A percentile compares a stretch with the other conserved stretches of the same genome.
phyloP scores from a whole-genome alignment of 2,797 vertebrate species.

The Bufotes viridis region DNA sequence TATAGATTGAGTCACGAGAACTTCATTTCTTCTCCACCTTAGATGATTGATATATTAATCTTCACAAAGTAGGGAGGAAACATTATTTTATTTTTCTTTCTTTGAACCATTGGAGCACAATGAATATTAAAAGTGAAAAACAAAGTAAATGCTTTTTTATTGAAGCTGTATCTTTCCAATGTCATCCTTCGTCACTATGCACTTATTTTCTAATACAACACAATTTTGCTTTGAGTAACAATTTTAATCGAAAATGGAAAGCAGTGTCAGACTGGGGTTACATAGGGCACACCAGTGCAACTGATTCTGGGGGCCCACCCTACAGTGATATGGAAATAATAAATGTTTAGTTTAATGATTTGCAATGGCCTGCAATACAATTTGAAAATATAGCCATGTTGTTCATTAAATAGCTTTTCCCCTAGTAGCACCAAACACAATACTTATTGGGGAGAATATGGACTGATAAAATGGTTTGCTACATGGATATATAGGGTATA shows the following conservation, averaged over 20 bases:
- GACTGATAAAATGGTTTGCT: too few species aligned
- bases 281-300: background rate
- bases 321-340: too few species aligned
- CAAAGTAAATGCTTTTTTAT: constrained; percentile 36
- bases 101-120: constrained; percentile 28
- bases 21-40: constrained; percentile 46
- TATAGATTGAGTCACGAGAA: constrained; percentile 51
- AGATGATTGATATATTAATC: constrained; percentile 52
- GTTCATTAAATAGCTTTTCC: too few species aligned
- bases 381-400: too few species aligned
- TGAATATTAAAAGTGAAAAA: constrained; percentile 51
- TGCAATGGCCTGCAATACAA: too few species aligned
- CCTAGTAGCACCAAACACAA: too few species aligned
- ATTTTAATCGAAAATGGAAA: constrained; percentile 23
- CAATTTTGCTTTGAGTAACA: constrained; percentile 20
- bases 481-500: too few species aligned
- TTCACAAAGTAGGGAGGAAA: constrained; percentile 41
- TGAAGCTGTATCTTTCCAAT: constrained; percentile 29
- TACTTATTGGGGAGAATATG: too few species aligned
- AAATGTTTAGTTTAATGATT: too few species aligned
- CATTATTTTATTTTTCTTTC: constrained; percentile 20
- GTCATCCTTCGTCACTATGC: constrained; percentile 22
- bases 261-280: constrained; percentile 24
- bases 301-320: too few species aligned
- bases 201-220: constrained; percentile 38